phyloP scores from a whole-genome alignment of 2,888 invertebrate genomes.

The Heteropelma amictum region DNA sequence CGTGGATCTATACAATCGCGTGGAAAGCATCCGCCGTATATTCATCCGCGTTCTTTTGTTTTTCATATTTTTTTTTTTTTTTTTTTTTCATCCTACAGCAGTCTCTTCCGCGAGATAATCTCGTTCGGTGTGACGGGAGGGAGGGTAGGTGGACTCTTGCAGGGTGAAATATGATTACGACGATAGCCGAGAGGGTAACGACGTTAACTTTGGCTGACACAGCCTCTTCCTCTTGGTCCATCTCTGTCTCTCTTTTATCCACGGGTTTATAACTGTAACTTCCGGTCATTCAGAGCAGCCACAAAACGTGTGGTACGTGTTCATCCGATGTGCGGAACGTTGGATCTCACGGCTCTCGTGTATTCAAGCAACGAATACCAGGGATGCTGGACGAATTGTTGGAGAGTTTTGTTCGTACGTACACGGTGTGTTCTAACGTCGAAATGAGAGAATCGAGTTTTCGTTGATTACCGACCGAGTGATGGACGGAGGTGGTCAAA shows the following conservation, averaged over 20 bases:
- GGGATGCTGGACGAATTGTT: too few species aligned
- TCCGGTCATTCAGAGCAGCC: slow-evolving; percentile 34
- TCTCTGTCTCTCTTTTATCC: slow-evolving; percentile 9
- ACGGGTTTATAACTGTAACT: slow-evolving; percentile 13
- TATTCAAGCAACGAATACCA: not conserved
- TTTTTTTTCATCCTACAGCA: slow-evolving; percentile 31
- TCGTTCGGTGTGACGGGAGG: slow-evolving; percentile 53
- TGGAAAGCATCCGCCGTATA: too few species aligned
- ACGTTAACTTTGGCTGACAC: slow-evolving; percentile 66
- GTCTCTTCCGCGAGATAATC: slow-evolving; percentile 62
- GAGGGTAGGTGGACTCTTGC: slow-evolving; percentile 63
- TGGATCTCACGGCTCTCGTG: slow-evolving; percentile 13
- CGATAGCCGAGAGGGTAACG: slow-evolving; percentile 68
- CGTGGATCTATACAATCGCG: slow-evolving; percentile 32
- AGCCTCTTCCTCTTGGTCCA: slow-evolving; percentile 48
- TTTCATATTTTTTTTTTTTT: too few species aligned
- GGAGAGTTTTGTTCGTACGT: not conserved
- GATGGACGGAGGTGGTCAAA: slow-evolving; percentile 24
- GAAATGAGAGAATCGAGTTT: slow-evolving; percentile 40
- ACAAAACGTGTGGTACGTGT: slow-evolving; percentile 39
- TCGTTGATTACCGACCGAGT: slow-evolving; percentile 28
- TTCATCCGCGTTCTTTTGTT: too few species aligned
- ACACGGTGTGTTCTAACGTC: slow-evolving; percentile 7
- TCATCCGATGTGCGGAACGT: not conserved
- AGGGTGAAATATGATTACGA: slow-evolving; percentile 70